These are phyloP conservation scores for Anguilla megastoma DNA, from an alignment of 2,797 vertebrate genomes.

Conservation along the genomic window DNA sequence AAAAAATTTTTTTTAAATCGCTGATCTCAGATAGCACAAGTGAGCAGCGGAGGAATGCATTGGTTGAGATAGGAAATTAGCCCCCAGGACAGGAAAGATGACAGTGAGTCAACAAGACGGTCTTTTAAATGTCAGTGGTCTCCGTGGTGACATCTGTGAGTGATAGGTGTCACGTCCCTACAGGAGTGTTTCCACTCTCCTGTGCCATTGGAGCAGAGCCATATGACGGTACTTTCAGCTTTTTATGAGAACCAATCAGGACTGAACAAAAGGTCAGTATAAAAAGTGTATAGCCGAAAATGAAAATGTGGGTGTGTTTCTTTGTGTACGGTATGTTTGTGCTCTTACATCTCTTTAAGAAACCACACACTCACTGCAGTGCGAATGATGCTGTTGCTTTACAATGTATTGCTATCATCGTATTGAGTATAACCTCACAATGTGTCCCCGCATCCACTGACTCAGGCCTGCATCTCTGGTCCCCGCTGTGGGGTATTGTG, in stretches of 20 bases:
- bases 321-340: not conserved
- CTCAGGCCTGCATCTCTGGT: conserved; percentile 26
- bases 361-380: not conserved
- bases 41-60: conserved; percentile 3
- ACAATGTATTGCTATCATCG: not conserved
- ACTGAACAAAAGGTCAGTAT: too few relatives aligned
- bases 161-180: not conserved
- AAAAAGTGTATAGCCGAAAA: too few relatives aligned
- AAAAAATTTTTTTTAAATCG: not conserved
- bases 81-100: conserved; percentile 21
- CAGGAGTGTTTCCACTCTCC: conserved; percentile 4
- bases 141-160: conserved; percentile 17
- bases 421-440: not conserved
- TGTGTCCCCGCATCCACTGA: not conserved
- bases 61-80: conserved; percentile 8
- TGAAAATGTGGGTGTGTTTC: conserved; percentile 37
- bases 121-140: conserved; percentile 29
- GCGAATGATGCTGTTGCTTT: not conserved
- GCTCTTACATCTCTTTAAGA: not conserved
- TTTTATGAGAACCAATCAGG: not conserved
- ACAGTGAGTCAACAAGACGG: conserved; percentile 12
- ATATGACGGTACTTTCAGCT: not conserved
- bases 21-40: not conserved
- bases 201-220: not conserved
- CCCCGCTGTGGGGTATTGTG: conserved; percentile 52